Evolutionary conservation across 2,113 vertebrate species (phyloP), one percentile per base, ranked within the genome.

Genomic region (Oryzias melastigma): DNA sequence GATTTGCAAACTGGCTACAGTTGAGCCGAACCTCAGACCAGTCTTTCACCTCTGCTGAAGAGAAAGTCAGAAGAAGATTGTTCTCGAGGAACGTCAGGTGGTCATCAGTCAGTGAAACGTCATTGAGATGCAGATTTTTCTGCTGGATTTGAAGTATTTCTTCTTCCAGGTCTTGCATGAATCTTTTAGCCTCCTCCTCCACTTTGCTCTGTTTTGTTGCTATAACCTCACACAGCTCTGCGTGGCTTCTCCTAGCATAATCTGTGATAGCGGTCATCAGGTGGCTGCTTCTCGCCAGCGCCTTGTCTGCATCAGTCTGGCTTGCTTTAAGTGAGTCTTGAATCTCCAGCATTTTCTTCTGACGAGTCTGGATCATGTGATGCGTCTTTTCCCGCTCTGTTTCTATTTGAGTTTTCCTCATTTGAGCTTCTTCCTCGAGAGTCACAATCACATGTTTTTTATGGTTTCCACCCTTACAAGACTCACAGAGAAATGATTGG

Each of bases 111-210:
- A 63, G 1, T 3, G 17, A 48, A 24, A 73, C 19, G 5, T 25
- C 42, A 52, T 74, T 29, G 5, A 81, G 73, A 22, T 84, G 18
- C 12, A 7, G 5, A 10, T 50, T 74, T 43, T 45, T 68, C 63
- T 56, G 18, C 12, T 46, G 29, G 14, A 86, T 65, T 73, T 82
- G 29, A 44, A 48, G 14, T 29, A 82, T 81, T 71, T 86, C 80
- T 18, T 0, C 68, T 41, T 83, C 27, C 52, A 88, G 63, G 12
- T 68, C 76, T 42, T 71, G 27, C n/a, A 81, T 65, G 5, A 78
- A 43, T 52, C 27, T 46, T 5, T 62, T 27, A n/a, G 58, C 59
- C 10, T 81, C 57, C 0, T 12, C 52, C 58, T 81, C 73, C 7
- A 5, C 55, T 42, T n/a, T 18, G 22, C 14, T 43, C 54, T 73